These are phyloP conservation scores for Thera britannica DNA, from an alignment of 2,888 invertebrate genomes.

Conservation along the genomic window DNA sequence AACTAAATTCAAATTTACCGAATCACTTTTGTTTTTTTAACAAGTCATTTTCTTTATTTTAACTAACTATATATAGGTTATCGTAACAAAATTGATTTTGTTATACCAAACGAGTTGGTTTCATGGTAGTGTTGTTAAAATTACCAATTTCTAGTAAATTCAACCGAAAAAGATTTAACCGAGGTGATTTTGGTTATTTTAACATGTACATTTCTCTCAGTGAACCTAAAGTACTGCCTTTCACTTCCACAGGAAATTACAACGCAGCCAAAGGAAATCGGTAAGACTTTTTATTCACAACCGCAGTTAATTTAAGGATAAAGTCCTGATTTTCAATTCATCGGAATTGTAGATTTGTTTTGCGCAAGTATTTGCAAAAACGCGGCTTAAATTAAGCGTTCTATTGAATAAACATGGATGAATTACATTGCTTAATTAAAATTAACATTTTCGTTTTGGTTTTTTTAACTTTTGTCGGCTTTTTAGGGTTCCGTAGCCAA, in stretches of 20 bases:
- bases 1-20: no score
- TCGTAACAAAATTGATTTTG: no score
- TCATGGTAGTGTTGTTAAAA: no score
- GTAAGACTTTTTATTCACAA: constrained; percentile 24
- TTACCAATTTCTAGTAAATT: no score
- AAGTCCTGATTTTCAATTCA: constrained; percentile 26
- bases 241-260: constrained; percentile 26
- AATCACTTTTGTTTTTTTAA: no score
- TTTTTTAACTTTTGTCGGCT: not conserved
- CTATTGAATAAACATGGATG: constrained; percentile 25
- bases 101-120: no score
- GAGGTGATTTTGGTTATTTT: no score
- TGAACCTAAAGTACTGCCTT: constrained; percentile 6
- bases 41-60: no score
- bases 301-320: constrained; percentile 14
- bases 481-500: no score
- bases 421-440: constrained; percentile 9
- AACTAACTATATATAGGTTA: no score
- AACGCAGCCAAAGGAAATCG: constrained; percentile 20
- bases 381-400: constrained; percentile 18
- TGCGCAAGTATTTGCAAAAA: constrained; percentile 21
- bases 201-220: no score
- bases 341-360: constrained; percentile 8
- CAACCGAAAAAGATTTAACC: no score
- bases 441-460: constrained; percentile 29